Evolutionary conservation across 2,888 invertebrate genomes (phyloP), one percentile per base, ranked within the genome.

Genomic region (Microplitis manilae): DNA sequence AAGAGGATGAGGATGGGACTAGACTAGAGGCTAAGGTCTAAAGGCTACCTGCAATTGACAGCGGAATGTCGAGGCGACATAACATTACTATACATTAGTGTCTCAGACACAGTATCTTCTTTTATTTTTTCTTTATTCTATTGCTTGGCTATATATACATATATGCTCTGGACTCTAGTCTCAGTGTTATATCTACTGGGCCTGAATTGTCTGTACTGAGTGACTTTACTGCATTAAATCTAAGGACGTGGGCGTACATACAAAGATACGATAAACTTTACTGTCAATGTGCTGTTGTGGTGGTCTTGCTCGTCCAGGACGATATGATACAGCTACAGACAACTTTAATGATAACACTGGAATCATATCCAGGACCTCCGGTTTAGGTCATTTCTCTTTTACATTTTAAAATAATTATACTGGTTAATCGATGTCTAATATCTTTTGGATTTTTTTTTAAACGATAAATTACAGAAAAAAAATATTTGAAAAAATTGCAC

Each of bases 211-310:
- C 20, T 15, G 17, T 15, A 62, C 30, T 38, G 9, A 38, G 13
- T n/a, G 38, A 38, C 38, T 15, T 40, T 30, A 38, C 30, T 38
- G n/a, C 13, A 59, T 60, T 62, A 62, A 71, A 61, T 39, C 15
- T 15, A 2, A 61, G 60, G 20, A 61, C 17, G 71, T 71, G 71
- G 71, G 62, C 9, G 62, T 62, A n/a, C 71, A 39, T 40, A 60
- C 60, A 70, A 70, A 70, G 70, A 65, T 65, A 64, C 64, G 40
- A 73, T 64, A 38, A 17, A 73, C 30, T 50, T 15, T 13, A 8
- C 41, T 6, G 41, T 50, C 73, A 64, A 65, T 73, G 20, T 73
- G 50, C 62, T 30, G n/a, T 40, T 62, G 38, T 64, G 62, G 20
- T 72, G 13, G 13, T 50, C 13, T 60, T 60, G 62, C 40, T 64